Conservation (phyloP, 2,797 vertebrate genomes). For the Peromyscus attwateri region DNA sequence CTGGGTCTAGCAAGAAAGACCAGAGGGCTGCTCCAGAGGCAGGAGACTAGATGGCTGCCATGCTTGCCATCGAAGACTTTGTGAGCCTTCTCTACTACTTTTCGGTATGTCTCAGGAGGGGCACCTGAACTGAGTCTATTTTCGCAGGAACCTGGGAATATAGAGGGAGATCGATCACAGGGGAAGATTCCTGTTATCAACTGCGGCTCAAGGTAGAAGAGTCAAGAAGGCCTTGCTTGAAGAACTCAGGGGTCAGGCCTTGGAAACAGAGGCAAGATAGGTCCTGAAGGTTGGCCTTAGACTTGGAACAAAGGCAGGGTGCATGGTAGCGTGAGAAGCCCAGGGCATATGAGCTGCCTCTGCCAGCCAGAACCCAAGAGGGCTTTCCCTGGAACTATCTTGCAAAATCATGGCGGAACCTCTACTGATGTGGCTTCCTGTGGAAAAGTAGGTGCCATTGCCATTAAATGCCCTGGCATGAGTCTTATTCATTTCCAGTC, state of each 20-base stretch:
- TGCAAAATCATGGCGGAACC: slow-evolving; percentile 65
- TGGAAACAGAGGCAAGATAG: not conserved
- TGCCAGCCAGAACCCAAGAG: not conserved
- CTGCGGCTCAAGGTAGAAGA: not conserved
- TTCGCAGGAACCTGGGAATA: not conserved
- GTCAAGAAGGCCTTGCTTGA: not conserved
- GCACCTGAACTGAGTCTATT: not conserved
- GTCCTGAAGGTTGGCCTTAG: not conserved
- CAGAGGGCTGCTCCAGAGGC: not conserved
- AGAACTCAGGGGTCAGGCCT: not conserved
- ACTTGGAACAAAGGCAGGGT: not conserved
- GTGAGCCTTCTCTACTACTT: not conserved
- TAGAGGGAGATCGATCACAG: not conserved
- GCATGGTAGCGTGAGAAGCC: not conserved
- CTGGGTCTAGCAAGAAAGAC: not conserved
- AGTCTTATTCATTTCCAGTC: slow-evolving; percentile 81
- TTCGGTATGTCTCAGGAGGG: not conserved
- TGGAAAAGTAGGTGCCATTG: slow-evolving; percentile 75
- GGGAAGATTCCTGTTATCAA: not conserved
- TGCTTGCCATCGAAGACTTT: not conserved
- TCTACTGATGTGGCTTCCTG: slow-evolving; percentile 74
- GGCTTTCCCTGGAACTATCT: slow-evolving; percentile 61
- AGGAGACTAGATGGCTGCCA: not conserved
- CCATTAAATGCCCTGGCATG: slow-evolving; percentile 57
- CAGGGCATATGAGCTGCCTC: not conserved